These are phyloP conservation scores for Melanotaenia pygmaea DNA, from an alignment of 2,797 vertebrate genomes.

Conservation along the genomic window DNA sequence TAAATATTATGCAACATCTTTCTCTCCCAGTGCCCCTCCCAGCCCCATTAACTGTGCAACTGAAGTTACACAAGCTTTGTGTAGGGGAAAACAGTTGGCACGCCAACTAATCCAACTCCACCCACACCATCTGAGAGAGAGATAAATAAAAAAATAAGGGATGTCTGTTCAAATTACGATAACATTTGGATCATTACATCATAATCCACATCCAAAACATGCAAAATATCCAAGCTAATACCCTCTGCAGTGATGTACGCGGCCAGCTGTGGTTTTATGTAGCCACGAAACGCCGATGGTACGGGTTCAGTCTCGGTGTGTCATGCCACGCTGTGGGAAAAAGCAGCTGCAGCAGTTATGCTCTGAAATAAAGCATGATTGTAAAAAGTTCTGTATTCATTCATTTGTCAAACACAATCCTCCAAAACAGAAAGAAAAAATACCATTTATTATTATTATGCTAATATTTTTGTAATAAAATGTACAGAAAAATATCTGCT, in stretches of 20 bases:
- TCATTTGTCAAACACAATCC: too few species aligned
- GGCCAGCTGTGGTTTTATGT: conserved; percentile 51
- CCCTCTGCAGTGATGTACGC: conserved; percentile 49
- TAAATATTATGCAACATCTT: conserved; percentile 74
- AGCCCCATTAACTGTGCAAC: conserved; percentile 58
- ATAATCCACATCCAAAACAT: conserved; percentile 66
- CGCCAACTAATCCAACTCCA: conserved; percentile 75
- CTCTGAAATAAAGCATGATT: not conserved
- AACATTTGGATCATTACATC: conserved; percentile 77
- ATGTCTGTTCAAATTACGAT: conserved; percentile 78
- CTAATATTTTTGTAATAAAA: too few species aligned
- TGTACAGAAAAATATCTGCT: too few species aligned
- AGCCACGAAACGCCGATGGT: conserved; percentile 22
- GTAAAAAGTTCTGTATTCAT: too few species aligned
- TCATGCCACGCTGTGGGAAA: conserved; percentile 11
- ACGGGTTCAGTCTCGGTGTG: conserved; percentile 5
- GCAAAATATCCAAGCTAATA: conserved; percentile 68
- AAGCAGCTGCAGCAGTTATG: not conserved
- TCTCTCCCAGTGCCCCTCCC: conserved; percentile 40
- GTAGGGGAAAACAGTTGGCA: conserved; percentile 74
- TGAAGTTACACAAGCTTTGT: conserved; percentile 77
- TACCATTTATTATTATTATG: too few species aligned
- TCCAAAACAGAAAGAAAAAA: too few species aligned
- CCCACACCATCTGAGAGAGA: conserved; percentile 57
- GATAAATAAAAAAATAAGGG: conserved; percentile 47